phyloP scores from a whole-genome alignment of 2,888 invertebrate genomes.

The Ornithoptera priamus region DNA sequence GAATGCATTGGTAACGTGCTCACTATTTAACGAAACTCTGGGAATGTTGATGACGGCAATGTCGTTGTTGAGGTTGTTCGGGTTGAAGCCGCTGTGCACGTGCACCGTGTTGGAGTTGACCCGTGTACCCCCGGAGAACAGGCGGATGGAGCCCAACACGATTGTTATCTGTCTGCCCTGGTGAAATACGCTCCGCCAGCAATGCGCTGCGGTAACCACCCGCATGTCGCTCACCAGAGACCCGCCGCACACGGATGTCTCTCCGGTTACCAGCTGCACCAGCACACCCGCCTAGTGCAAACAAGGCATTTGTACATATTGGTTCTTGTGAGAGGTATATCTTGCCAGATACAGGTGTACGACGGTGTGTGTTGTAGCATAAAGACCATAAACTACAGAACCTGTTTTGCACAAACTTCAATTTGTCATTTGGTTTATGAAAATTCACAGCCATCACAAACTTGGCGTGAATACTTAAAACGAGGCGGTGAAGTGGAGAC shows the following conservation, averaged over 20 bases:
- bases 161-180: conserved; percentile 12
- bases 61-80: conserved; percentile 21
- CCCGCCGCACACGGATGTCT: conserved; percentile 18
- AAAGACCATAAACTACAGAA: too few relatives aligned
- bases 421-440: too few relatives aligned
- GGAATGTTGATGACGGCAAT: conserved; percentile 20
- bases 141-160: conserved; percentile 18
- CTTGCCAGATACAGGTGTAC: too few relatives aligned
- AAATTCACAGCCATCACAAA: too few relatives aligned
- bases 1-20: not conserved
- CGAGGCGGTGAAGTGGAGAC: too few relatives aligned
- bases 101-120: conserved; percentile 12
- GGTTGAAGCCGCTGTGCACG: conserved; percentile 17
- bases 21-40: conserved; percentile 11
- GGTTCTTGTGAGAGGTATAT: not conserved
- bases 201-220: conserved; percentile 24
- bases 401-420: too few relatives aligned
- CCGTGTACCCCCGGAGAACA: conserved; percentile 25
- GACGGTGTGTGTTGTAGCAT: too few relatives aligned
- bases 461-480: too few relatives aligned
- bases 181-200: conserved; percentile 17
- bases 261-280: conserved; percentile 7
- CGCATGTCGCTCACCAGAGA: conserved; percentile 19
- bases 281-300: not conserved
- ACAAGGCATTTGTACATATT: not conserved